Percentiles rank a stretch among this genome's conserved stretches.
These are phyloP conservation scores for Brachyptera risi DNA, from an alignment of 2,888 invertebrate genomes.

Conservation along the genomic window DNA sequence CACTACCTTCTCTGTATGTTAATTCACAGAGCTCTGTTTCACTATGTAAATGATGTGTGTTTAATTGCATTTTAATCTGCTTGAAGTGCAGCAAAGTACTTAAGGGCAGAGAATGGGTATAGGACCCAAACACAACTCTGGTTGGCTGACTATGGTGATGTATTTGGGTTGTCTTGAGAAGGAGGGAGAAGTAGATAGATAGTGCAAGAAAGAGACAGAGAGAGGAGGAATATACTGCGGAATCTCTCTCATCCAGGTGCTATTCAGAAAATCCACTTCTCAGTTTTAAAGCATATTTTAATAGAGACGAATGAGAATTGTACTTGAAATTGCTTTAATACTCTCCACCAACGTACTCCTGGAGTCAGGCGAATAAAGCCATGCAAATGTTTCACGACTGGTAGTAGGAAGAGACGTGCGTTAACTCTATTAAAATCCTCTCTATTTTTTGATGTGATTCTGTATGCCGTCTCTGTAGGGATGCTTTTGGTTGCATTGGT, in stretches of 20 bases:
- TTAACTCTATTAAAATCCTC: background rate
- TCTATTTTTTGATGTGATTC: background rate
- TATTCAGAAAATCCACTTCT: background rate
- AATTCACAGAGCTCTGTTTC: background rate
- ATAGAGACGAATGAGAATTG: constrained; percentile 2
- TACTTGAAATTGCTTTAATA: background rate
- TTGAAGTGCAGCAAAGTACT: constrained; percentile 8
- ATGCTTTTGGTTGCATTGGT: background rate
- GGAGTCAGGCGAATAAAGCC: background rate
- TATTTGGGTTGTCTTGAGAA: background rate
- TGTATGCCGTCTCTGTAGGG: background rate
- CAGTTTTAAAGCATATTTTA: constrained; percentile 8
- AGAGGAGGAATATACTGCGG: background rate
- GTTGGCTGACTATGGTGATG: background rate
- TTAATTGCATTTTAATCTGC: constrained; percentile 15
- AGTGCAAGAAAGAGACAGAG: too few relatives aligned
- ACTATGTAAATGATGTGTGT: constrained; percentile 9
- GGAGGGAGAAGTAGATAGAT: background rate
- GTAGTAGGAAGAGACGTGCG: background rate
- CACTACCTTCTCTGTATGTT: background rate
- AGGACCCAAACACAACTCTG: too few relatives aligned
- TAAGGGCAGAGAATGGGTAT: too few relatives aligned
- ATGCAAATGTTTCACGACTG: background rate
- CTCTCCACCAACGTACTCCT: background rate
- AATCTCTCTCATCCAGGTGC: background rate